These are phyloP conservation scores for Ceratosolen fusciceps DNA, from an alignment of 1,140 invertebrate species.

Conservation along the genomic window DNA sequence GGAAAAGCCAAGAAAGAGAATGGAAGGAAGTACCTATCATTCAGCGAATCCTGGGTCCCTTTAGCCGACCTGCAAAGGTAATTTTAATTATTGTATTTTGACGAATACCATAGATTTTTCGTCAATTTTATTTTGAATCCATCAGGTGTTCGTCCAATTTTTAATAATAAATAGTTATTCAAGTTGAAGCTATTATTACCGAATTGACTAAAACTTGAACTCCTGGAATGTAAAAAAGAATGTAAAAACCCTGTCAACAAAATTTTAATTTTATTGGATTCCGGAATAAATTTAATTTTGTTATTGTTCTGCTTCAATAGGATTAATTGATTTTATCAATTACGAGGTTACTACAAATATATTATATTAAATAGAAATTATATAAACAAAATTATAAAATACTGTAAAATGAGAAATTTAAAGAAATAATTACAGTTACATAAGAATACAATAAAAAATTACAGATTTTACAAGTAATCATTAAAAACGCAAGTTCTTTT, in stretches of 20 bases:
- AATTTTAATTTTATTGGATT: constrained; percentile 31
- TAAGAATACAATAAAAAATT: constrained; percentile 46
- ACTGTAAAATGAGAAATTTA: constrained; percentile 44
- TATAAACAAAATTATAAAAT: constrained; percentile 37
- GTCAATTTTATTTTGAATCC: constrained; percentile 37
- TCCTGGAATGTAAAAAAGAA: constrained; percentile 46
- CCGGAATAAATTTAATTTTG: constrained; percentile 36
- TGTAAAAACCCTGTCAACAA: constrained; percentile 47
- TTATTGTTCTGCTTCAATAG: constrained; percentile 40
- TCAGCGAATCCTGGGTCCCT: constrained; percentile 66
- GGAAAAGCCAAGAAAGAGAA: constrained; percentile 55
- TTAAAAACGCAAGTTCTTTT: constrained; percentile 42
- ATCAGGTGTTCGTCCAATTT: constrained; percentile 41
- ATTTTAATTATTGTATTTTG: constrained; percentile 52
- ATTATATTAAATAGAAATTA: constrained; percentile 39
- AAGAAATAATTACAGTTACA: constrained; percentile 45
- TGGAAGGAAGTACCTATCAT: constrained; percentile 67
- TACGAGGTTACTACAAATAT: constrained; percentile 28
- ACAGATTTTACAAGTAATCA: constrained; percentile 41
- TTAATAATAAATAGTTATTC: constrained; percentile 21
- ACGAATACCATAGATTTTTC: constrained; percentile 43
- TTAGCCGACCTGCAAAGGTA: constrained; percentile 66
- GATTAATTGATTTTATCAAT: constrained; percentile 47
- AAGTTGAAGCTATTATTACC: constrained; percentile 25
- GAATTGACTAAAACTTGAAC: constrained; percentile 40